A percentile compares a stretch with the other conserved stretches of the same genome.
Evolutionary conservation across 2,113 vertebrate genomes (phyloP).

Genomic region (Chiloscyllium plagiosum): DNA sequence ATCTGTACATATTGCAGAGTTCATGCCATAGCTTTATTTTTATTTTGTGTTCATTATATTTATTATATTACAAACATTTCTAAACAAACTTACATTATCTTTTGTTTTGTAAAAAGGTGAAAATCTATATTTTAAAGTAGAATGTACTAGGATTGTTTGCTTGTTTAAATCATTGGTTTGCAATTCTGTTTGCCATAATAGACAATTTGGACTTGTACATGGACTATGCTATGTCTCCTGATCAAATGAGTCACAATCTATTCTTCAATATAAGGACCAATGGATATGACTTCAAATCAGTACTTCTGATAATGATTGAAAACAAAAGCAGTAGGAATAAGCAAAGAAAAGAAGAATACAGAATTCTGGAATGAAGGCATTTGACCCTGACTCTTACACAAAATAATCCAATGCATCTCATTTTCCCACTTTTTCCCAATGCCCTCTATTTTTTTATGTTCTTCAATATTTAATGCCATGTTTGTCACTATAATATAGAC

Average conservation of each 20-base stretch:
- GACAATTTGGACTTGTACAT: neutral
- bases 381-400: no score
- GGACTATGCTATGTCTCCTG: neutral
- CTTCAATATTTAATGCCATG: no score
- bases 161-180: neutral
- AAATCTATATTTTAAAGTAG: no score
- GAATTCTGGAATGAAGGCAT: no score
- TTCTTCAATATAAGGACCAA: neutral
- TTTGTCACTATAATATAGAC: neutral
- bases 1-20: neutral
- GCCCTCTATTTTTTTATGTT: no score
- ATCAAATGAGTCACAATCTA: neutral
- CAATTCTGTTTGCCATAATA: neutral
- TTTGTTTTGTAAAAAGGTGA: no score
- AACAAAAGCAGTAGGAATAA: neutral
- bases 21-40: neutral
- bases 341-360: neutral
- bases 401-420: no score
- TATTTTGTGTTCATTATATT: no score
- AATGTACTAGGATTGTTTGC: neutral
- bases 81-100: no score
- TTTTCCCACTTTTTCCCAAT: no score
- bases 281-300: neutral
- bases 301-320: neutral
- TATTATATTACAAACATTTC: no score